Percentiles rank a stretch among this genome's conserved stretches.
phyloP scores from a whole-genome alignment of 2,113 vertebrate species.

The Phylloscopus trochiloides region DNA sequence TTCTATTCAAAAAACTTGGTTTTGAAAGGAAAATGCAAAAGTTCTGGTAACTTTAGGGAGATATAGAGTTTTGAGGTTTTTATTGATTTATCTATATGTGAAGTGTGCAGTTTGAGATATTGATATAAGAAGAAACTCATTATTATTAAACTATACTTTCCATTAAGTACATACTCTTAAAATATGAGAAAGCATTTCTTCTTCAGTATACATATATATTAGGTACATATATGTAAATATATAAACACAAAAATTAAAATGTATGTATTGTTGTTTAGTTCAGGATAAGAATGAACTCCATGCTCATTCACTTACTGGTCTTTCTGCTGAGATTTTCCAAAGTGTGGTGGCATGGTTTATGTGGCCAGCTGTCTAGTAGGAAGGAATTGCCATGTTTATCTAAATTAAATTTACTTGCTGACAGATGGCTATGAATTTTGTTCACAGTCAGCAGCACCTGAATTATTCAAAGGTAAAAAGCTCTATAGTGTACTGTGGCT shows the following conservation, averaged over 20 bases:
- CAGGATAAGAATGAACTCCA: background rate
- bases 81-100: background rate
- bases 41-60: background rate
- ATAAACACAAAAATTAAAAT: background rate
- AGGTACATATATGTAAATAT: background rate
- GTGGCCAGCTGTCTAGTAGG: background rate
- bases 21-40: background rate
- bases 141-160: background rate
- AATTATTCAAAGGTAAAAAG: slow-evolving; percentile 18
- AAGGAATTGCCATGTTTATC: background rate
- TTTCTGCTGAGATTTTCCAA: background rate
- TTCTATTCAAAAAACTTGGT: background rate
- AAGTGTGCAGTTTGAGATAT: background rate
- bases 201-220: background rate
- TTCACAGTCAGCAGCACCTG: background rate
- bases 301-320: background rate
- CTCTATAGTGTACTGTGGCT: background rate
- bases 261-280: background rate
- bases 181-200: background rate
- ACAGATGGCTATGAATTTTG: slow-evolving; percentile 25
- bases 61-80: background rate
- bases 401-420: slow-evolving; percentile 1
- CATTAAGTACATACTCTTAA: background rate
- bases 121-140: background rate
- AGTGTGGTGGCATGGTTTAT: background rate